Evolutionary conservation across 2,797 vertebrate genomes (phyloP).

Genomic region (Hipposideros larvatus): DNA sequence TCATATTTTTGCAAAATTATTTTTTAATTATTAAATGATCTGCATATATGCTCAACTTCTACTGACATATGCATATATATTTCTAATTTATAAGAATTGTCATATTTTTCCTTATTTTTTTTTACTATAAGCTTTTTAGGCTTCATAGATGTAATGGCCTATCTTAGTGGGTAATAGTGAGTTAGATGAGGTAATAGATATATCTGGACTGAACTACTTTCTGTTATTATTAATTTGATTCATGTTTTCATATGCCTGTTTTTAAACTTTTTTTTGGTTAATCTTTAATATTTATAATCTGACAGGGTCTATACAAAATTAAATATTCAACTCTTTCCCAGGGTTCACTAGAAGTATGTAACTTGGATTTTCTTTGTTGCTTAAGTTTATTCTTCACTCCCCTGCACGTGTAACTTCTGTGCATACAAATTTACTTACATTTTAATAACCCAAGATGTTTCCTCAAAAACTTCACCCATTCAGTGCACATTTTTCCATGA

Average conservation of each 20-base stretch:
- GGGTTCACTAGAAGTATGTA: not conserved
- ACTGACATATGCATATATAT: not conserved
- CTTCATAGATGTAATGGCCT: not conserved
- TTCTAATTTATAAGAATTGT: not conserved
- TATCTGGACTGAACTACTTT: not conserved
- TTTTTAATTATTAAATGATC: slow-evolving; percentile 2
- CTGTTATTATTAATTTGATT: not conserved
- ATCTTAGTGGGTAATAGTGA: not conserved
- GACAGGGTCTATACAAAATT: not conserved
- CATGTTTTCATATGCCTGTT: not conserved
- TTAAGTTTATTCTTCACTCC: not conserved
- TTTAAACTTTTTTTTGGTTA: not conserved
- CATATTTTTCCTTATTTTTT: slow-evolving; percentile 12
- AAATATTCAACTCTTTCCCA: slow-evolving; percentile 1
- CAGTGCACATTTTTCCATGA: slow-evolving; percentile 67
- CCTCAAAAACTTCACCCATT: slow-evolving; percentile 72
- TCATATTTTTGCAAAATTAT: not conserved
- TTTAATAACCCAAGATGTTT: slow-evolving; percentile 76
- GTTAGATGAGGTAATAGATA: not conserved
- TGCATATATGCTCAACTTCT: not conserved
- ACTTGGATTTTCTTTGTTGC: slow-evolving; percentile 44
- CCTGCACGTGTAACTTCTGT: not conserved
- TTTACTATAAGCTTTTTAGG: not conserved
- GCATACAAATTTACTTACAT: slow-evolving; percentile 73
- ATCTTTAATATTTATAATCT: slow-evolving; percentile 37